Base-by-base conservation (phyloP, 1,140 invertebrate species). In the Drosophila repletoides region DNA sequence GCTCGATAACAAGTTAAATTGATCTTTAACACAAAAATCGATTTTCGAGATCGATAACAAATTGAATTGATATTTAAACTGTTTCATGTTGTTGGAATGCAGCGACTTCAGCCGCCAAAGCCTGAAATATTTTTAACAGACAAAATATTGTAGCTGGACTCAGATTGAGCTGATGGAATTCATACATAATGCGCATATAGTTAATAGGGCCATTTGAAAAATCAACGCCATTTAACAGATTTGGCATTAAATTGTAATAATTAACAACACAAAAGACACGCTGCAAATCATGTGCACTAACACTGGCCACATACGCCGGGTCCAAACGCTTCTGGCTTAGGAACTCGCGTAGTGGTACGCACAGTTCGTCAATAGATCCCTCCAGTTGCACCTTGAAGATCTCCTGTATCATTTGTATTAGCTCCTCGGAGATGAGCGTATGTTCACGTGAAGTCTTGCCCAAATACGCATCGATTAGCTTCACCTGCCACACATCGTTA, bases 181-280 rank as follows among this genome's bases (percentile, higher is more conserved):
- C 84, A 36, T 88, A 60, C 17, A 91, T 51, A 6, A 91, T 52
- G 1, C 84, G 79, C 53, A 91, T 49, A 40, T 90, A 90, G 29
- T 87, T 90, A 3, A 90, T 26, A 1, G 79, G 67, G 0, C 83
- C 88, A 22, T 46, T 53, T 28, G 49, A 70, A 6, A 81, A 34
- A 56, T 88, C 71, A 4, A 90, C 55, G n/a, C 83, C 87, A 29
- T 72, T 83, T 22, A 92, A 60, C 26, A 90, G 80, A 24, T 90
- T 86, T 10, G 89, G 89, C 9, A 93, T 91, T 46, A 94, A 86
- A 77, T 93, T 92, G 61, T 94, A 92, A 81, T 92, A 94, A 49
- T 93, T 92, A 7, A 94, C 88, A 59, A 93, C 94, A 7, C 92
- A 89, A 3, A 91, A 91, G 15, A 95, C 77, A 48, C 65, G 83